Percentiles rank a stretch among this genome's conserved stretches.
phyloP scores from a whole-genome alignment of 30 jellyfish, hydroid and myxozoan species.

The Aurelia aurita complex sp. Pacific region DNA sequence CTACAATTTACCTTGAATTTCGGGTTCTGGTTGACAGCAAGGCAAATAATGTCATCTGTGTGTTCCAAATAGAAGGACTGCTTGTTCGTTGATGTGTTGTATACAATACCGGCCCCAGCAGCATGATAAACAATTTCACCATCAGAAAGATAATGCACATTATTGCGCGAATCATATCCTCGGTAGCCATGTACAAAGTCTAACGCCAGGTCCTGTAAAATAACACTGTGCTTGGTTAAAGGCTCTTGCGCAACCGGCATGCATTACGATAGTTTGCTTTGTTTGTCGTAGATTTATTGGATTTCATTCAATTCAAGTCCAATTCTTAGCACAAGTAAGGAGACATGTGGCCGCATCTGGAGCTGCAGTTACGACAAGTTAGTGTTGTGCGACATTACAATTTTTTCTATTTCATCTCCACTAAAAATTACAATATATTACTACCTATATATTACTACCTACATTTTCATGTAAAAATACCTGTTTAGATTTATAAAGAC shows the following conservation, averaged over 20 bases:
- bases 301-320: too few species aligned
- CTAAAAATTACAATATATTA: too few species aligned
- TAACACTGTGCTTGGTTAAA: background rate
- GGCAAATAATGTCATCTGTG: slow-evolving; percentile 92
- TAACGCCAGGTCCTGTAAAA: slow-evolving; percentile 66
- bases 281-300: too few species aligned
- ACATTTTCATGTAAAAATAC: too few species aligned
- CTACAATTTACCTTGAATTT: slow-evolving; percentile 75
- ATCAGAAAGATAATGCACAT: slow-evolving; percentile 84
- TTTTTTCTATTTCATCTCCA: too few species aligned
- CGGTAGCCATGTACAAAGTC: slow-evolving; percentile 96
- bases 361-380: too few species aligned
- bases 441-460: too few species aligned
- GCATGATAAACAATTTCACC: slow-evolving; percentile 98
- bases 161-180: slow-evolving; percentile 95
- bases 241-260: too few species aligned
- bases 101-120: slow-evolving; percentile 96
- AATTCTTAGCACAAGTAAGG: too few species aligned
- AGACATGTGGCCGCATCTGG: too few species aligned
- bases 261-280: background rate
- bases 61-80: slow-evolving; percentile 89
- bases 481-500: too few species aligned
- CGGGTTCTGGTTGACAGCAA: slow-evolving; percentile 91
- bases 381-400: background rate
- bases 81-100: slow-evolving; percentile 52